phyloP scores from a whole-genome alignment of 2,113 vertebrate species.

The Saccopteryx bilineata region DNA sequence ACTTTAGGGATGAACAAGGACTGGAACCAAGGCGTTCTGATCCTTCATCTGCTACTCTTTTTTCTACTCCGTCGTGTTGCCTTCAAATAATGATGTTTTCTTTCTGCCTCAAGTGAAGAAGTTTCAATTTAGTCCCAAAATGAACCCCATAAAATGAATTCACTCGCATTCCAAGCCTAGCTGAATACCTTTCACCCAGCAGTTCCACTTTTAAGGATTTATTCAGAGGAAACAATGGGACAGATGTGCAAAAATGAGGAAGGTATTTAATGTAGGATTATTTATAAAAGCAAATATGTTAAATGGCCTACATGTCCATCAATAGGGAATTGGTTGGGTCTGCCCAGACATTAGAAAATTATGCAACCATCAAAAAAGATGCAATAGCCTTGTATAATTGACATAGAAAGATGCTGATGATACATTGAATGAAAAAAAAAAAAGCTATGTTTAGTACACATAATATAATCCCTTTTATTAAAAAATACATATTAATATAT shows the following conservation, averaged over 20 bases:
- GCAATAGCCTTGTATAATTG: neutral
- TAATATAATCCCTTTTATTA: neutral
- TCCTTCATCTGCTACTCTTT: neutral
- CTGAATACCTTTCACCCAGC: neutral
- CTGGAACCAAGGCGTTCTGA: neutral
- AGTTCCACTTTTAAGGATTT: constrained; percentile 27
- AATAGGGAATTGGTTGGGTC: neutral
- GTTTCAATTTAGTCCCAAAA: neutral
- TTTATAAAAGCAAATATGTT: constrained; percentile 6
- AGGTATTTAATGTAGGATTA: neutral
- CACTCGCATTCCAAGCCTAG: neutral
- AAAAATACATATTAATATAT: neutral
- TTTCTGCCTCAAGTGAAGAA: constrained; percentile 4
- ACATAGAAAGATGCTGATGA: neutral
- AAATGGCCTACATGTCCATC: neutral
- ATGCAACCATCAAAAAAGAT: neutral
- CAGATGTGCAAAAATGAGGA: neutral
- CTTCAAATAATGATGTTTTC: neutral
- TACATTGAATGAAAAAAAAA: neutral
- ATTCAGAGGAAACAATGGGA: neutral
- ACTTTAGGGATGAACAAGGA: neutral
- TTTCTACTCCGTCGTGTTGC: neutral
- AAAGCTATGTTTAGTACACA: neutral
- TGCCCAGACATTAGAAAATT: neutral
- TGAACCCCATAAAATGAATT: neutral